These are phyloP conservation scores for Hetaerina americana DNA, from an alignment of 1,140 invertebrate species.

Conservation along the genomic window DNA sequence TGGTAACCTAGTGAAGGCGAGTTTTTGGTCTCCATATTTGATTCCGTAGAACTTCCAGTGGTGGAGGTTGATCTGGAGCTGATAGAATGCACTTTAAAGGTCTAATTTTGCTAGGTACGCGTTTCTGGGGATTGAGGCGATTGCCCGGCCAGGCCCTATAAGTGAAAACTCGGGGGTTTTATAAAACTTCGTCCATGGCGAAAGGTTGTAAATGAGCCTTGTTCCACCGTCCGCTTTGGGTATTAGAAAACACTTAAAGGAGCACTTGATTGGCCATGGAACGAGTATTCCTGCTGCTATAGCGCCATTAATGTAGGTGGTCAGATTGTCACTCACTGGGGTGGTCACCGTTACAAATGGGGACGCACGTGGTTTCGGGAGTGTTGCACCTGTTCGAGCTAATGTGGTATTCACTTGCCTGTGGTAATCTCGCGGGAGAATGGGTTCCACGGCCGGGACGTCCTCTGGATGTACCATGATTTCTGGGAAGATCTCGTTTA, in stretches of 20 bases:
- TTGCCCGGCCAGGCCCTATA: neutral
- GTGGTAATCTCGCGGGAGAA: no score
- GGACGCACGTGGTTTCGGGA: neutral
- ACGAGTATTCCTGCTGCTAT: neutral
- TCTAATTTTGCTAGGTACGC: neutral
- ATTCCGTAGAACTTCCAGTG: neutral
- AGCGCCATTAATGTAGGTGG: neutral
- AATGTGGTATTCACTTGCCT: neutral
- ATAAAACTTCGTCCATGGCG: neutral
- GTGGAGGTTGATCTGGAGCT: neutral
- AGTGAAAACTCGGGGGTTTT: neutral
- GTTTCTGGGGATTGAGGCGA: neutral
- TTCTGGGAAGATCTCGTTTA: no score
- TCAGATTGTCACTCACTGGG: neutral
- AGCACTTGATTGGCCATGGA: neutral
- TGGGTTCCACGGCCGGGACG: no score
- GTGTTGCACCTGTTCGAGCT: neutral
- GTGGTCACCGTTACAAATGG: neutral
- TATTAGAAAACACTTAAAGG: neutral
- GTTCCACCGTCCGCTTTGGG: neutral
- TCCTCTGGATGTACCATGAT: no score
- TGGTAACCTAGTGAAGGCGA: neutral
- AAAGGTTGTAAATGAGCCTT: neutral
- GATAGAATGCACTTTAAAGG: neutral
- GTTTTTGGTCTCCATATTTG: neutral